Evolutionary conservation across 2,888 invertebrate species (phyloP).

Genomic region (Marronus borbonicus): DNA sequence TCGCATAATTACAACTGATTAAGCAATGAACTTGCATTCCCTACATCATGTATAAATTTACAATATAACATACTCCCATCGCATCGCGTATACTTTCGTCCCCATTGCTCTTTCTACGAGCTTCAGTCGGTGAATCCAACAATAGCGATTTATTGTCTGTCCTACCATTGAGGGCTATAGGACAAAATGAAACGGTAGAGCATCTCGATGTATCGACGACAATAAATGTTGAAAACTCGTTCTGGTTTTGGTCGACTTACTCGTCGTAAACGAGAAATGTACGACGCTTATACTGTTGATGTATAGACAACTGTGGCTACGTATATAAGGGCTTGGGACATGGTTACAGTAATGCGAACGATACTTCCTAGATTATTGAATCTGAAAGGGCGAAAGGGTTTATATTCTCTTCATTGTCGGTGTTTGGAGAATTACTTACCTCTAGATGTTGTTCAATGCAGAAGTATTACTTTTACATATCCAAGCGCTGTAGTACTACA

Average conservation of each 20-base stretch:
- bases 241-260: background rate
- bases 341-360: no score
- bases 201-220: constrained; percentile 4
- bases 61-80: background rate
- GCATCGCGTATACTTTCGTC: background rate
- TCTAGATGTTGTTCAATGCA: no score
- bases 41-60: background rate
- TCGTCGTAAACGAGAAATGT: background rate
- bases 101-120: background rate
- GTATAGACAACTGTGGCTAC: no score
- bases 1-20: background rate
- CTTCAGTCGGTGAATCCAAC: background rate
- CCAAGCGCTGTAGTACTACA: no score
- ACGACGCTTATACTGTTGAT: background rate
- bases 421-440: no score
- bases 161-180: background rate
- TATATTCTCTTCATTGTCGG: no score
- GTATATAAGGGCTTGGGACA: no score
- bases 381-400: no score
- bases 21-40: background rate
- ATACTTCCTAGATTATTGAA: no score
- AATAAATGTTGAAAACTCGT: constrained; percentile 13
- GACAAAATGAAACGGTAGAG: constrained; percentile 9
- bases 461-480: no score
- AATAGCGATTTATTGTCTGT: background rate